Conservation (phyloP, 2,113 vertebrate species). For the Nanorana parkeri region DNA sequence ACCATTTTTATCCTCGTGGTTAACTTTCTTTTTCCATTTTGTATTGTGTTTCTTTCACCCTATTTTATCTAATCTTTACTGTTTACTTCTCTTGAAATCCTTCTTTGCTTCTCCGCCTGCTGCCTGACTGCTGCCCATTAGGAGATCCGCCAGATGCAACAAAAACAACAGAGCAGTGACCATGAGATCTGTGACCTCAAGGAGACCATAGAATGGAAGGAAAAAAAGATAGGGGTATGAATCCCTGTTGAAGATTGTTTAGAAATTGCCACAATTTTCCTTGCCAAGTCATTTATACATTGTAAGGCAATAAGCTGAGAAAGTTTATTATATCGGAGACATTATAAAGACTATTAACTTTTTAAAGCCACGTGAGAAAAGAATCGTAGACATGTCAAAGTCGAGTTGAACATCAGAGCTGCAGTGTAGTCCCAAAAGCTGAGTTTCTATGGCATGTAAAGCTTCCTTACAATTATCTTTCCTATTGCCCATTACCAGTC, state of each 20-base stretch:
- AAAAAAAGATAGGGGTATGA: constrained; percentile 92
- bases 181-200: constrained; percentile 91
- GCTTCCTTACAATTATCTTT: no score
- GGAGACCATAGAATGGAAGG: constrained; percentile 96
- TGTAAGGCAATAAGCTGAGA: no score
- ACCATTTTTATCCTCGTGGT: no score
- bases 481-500: no score
- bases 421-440: no score
- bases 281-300: no score
- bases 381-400: no score
- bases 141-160: constrained; percentile 86
- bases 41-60: neutral
- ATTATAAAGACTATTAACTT: no score
- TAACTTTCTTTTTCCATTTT: neutral
- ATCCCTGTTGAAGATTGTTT: constrained; percentile 16
- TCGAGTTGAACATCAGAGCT: no score
- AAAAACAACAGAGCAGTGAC: constrained; percentile 83
- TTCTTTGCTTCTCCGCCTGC: neutral
- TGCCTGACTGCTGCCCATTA: constrained; percentile 62
- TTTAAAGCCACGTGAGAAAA: no score
- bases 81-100: neutral
- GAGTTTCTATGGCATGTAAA: no score
- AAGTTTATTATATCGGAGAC: no score
- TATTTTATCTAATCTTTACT: neutral
- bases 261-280: neutral